These are phyloP conservation scores for Tetramorium bicarinatum DNA, from an alignment of 2,888 invertebrate genomes.

Conservation along the genomic window DNA sequence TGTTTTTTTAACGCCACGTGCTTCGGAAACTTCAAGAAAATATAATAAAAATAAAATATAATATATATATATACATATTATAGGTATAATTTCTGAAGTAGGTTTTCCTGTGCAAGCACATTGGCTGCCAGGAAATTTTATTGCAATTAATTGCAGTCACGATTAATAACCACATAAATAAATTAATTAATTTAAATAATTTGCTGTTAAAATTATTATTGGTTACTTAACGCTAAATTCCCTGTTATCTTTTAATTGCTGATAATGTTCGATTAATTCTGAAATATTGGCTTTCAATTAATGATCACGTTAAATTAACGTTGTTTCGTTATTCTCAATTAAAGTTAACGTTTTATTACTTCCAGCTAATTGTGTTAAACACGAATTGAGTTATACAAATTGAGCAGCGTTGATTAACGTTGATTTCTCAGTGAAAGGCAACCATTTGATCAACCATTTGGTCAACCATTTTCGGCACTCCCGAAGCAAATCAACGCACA, in stretches of 20 bases:
- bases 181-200: conserved; percentile 2
- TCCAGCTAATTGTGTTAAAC: neutral
- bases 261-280: neutral
- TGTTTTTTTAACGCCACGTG: conserved; percentile 7
- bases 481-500: conserved; percentile 55
- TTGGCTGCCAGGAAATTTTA: neutral
- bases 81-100: neutral
- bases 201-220: neutral
- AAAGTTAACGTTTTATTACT: neutral
- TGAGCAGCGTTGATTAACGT: conserved; percentile 28
- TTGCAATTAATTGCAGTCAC: neutral
- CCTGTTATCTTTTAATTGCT: neutral
- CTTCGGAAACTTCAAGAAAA: neutral
- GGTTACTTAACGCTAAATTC: neutral
- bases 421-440: conserved; percentile 11
- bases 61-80: no score
- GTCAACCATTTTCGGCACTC: conserved; percentile 47
- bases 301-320: neutral
- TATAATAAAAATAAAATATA: conserved; percentile 6
- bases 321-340: neutral
- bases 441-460: neutral
- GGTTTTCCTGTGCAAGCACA: neutral
- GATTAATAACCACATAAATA: conserved; percentile 1
- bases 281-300: neutral
- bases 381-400: conserved; percentile 12